Evolutionary conservation across 2,888 invertebrate genomes (phyloP).

Genomic region (Phorcus lineatus): DNA sequence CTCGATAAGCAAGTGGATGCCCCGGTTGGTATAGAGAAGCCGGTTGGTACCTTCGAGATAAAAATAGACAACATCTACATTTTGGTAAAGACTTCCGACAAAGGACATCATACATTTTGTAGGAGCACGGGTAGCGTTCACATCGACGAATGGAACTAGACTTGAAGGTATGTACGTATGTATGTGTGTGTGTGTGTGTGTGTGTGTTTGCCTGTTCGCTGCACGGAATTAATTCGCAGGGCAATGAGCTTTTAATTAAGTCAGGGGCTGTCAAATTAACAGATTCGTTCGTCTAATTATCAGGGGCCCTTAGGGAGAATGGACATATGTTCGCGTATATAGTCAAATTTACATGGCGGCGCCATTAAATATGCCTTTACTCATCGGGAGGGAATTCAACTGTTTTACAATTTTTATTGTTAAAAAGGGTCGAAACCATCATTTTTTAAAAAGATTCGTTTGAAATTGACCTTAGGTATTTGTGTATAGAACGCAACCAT

Average conservation of each 20-base stretch:
- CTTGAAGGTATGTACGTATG: background rate
- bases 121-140: background rate
- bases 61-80: background rate
- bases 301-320: background rate
- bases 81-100: background rate
- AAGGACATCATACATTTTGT: background rate
- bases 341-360: background rate
- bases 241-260: background rate
- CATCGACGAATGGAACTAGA: slow-evolving; percentile 7
- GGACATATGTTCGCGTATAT: slow-evolving; percentile 8
- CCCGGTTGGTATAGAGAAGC: background rate
- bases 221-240: background rate
- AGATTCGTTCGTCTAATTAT: background rate
- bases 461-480: too few species aligned
- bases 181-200: background rate
- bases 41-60: background rate
- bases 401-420: background rate
- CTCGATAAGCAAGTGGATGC: background rate
- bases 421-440: background rate
- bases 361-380: background rate
- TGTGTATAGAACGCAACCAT: too few species aligned
- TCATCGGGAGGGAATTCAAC: background rate
- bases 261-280: background rate
- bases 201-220: too few species aligned
- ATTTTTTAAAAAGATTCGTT: background rate